Evolutionary conservation across 2,888 invertebrate species (phyloP).

Genomic region (Thelaira solivaga): DNA sequence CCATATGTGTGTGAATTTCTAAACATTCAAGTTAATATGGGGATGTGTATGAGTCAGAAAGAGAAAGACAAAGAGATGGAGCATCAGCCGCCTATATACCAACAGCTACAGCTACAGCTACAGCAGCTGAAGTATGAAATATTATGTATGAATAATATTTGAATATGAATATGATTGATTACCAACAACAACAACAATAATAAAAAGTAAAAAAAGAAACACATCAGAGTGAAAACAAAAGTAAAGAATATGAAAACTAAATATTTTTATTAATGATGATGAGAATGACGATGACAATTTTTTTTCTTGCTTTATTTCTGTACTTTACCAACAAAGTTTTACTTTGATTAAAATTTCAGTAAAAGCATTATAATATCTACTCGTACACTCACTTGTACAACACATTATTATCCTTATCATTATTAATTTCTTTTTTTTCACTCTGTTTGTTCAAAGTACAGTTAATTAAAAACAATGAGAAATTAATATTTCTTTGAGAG

Average conservation of each 20-base stretch:
- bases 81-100: neutral
- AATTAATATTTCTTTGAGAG: neutral
- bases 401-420: too few species aligned
- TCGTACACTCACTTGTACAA: too few species aligned
- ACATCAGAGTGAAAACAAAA: constrained; percentile 9
- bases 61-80: too few species aligned
- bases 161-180: constrained; percentile 61
- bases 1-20: neutral
- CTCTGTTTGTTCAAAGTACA: neutral
- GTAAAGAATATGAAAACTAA: constrained; percentile 35
- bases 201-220: constrained; percentile 14
- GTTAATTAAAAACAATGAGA: constrained; percentile 24
- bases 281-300: constrained; percentile 32
- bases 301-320: neutral
- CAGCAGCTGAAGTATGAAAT: neutral
- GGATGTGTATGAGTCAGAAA: too few species aligned
- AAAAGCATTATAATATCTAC: too few species aligned
- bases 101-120: neutral
- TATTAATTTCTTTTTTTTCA: neutral
- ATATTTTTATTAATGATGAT: constrained; percentile 56
- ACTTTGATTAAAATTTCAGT: constrained; percentile 34
- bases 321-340: neutral
- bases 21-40: neutral
- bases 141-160: constrained; percentile 47
- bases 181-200: constrained; percentile 4